A percentile compares a stretch with the other conserved stretches of the same genome.
These are phyloP conservation scores for Achlya flavicornis DNA, from an alignment of 2,888 invertebrate genomes.

Conservation along the genomic window DNA sequence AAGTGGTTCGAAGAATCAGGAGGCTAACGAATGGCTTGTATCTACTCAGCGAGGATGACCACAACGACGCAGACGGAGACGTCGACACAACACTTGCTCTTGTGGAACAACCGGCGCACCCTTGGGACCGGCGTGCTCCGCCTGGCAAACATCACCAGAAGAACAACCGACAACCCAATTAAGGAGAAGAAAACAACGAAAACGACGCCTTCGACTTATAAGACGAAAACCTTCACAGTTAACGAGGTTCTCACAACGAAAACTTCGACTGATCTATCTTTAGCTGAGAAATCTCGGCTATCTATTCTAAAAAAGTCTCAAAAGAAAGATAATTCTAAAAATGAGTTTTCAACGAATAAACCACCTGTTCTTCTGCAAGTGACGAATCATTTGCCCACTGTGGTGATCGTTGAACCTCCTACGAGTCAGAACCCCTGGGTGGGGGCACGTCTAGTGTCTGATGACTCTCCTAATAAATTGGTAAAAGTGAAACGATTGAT, in stretches of 20 bases:
- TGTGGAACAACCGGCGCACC: neutral
- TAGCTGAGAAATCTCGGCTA: slow-evolving; percentile 67
- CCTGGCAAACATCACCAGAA: neutral
- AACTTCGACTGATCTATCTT: slow-evolving; percentile 42
- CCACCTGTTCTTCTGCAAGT: slow-evolving; percentile 71
- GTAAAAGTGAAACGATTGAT: slow-evolving; percentile 63
- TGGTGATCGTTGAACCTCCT: slow-evolving; percentile 66
- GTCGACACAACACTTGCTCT: neutral
- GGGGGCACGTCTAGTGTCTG: slow-evolving; percentile 44
- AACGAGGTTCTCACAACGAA: slow-evolving; percentile 11
- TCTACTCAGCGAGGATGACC: slow-evolving; percentile 60
- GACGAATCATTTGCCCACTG: slow-evolving; percentile 55
- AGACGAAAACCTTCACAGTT: slow-evolving; percentile 4
- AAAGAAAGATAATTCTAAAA: slow-evolving; percentile 53
- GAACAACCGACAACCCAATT: neutral
- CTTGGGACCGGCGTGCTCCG: neutral
- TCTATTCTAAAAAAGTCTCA: slow-evolving; percentile 70
- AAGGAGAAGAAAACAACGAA: neutral
- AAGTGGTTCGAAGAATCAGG: slow-evolving; percentile 17
- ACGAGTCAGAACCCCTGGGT: slow-evolving; percentile 40
- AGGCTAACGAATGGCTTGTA: slow-evolving; percentile 64
- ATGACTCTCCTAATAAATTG: slow-evolving; percentile 55
- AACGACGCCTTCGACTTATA: slow-evolving; percentile 12
- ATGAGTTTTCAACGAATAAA: slow-evolving; percentile 48
- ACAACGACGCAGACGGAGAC: slow-evolving; percentile 16